Conservation (phyloP, 2,113 vertebrate species). For the Talpa occidentalis region DNA sequence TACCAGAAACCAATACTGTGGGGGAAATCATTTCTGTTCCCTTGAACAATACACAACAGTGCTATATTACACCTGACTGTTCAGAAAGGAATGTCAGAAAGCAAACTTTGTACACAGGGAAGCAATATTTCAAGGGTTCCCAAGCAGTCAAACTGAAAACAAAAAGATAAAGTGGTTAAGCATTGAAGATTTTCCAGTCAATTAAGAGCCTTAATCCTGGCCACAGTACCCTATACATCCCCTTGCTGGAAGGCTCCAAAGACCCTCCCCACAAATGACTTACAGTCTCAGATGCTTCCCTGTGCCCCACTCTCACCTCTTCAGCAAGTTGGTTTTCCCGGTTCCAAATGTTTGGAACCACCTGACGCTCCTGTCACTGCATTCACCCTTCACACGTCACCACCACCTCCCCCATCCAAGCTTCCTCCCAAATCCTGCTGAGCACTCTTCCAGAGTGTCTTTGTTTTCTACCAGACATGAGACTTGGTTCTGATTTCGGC, state of each 20-base stretch:
- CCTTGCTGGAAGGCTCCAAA: background rate
- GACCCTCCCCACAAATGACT: background rate
- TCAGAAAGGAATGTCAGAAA: conserved; percentile 18
- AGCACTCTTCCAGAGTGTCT: background rate
- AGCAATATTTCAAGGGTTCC: background rate
- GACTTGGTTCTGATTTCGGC: background rate
- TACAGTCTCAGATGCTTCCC: background rate
- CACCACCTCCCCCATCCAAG: background rate
- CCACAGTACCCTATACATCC: background rate
- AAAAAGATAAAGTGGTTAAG: background rate
- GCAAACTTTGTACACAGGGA: background rate
- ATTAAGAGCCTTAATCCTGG: background rate
- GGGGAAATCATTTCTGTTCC: background rate
- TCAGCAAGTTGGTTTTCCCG: background rate
- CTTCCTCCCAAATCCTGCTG: background rate
- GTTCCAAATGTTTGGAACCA: background rate
- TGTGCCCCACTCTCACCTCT: background rate
- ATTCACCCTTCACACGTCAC: background rate
- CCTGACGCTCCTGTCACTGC: background rate
- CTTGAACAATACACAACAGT: background rate
- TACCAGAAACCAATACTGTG: conserved; percentile 13
- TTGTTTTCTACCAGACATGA: background rate
- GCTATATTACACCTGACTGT: background rate
- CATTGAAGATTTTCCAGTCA: background rate
- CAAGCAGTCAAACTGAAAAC: background rate